These are phyloP conservation scores for Hyles vespertilio DNA, from an alignment of 1,140 invertebrate species.

Conservation along the genomic window DNA sequence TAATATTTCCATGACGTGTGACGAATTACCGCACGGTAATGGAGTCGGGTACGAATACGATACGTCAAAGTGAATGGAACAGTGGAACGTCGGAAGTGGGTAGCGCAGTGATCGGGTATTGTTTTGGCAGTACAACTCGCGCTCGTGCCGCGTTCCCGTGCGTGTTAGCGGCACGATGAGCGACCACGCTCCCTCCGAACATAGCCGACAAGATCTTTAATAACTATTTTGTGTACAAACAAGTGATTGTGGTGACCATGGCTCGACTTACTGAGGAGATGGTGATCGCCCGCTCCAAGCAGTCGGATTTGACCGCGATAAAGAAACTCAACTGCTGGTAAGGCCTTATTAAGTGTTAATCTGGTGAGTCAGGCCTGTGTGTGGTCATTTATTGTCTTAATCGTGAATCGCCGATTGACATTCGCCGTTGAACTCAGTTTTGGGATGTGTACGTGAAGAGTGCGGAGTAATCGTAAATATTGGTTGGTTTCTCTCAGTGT, in stretches of 20 bases:
- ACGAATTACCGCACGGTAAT: too few species aligned
- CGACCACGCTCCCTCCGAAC: slow-evolving; percentile 22
- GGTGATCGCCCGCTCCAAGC: slow-evolving; percentile 91
- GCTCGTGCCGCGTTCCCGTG: slow-evolving; percentile 12
- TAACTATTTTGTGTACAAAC: slow-evolving; percentile 8
- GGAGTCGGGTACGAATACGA: too few species aligned
- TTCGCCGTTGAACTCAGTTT: too few species aligned
- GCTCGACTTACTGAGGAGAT: slow-evolving; percentile 92
- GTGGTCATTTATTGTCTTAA: too few species aligned
- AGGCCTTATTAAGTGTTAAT: slow-evolving; percentile 43
- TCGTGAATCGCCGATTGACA: too few species aligned
- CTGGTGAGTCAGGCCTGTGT: too few species aligned
- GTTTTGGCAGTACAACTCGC: slow-evolving; percentile 26
- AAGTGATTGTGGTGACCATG: slow-evolving; percentile 74
- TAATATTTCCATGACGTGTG: too few species aligned
- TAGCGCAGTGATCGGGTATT: slow-evolving; percentile 3
- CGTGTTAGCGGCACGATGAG: slow-evolving; percentile 36
- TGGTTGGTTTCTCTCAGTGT: too few species aligned
- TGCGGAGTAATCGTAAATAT: too few species aligned
- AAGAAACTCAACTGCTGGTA: slow-evolving; percentile 95
- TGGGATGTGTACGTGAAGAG: too few species aligned
- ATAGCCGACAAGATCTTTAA: not conserved
- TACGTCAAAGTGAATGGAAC: too few species aligned
- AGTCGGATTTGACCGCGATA: slow-evolving; percentile 87
- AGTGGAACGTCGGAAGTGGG: too few species aligned